phyloP scores from a whole-genome alignment of 2,113 vertebrate species.

The Condylura cristata region DNA sequence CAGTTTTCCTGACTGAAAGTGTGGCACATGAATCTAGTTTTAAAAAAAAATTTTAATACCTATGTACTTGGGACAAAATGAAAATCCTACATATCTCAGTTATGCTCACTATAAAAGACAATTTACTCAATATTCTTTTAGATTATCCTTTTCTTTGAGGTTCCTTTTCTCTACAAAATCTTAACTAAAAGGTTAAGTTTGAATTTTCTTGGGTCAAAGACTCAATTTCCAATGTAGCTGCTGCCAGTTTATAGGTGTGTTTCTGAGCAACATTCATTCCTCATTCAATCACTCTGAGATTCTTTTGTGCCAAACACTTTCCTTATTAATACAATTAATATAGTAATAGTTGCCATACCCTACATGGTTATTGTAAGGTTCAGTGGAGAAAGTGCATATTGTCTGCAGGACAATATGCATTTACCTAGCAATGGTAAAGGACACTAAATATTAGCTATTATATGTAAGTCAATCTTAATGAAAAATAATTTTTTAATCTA shows the following conservation, averaged over 20 bases:
- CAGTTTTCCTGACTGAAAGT: not conserved
- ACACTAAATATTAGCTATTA: not conserved
- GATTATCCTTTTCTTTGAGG: not conserved
- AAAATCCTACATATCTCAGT: not conserved
- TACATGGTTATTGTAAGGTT: not conserved
- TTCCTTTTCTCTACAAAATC: not conserved
- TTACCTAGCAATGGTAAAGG: not conserved
- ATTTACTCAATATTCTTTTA: not conserved
- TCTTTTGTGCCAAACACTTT: not conserved
- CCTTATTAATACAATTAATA: not conserved
- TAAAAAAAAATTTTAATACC: not conserved
- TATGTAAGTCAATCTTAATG: not conserved
- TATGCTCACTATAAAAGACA: not conserved
- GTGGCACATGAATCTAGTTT: not conserved
- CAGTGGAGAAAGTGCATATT: not conserved
- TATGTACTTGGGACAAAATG: not conserved
- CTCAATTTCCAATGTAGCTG: not conserved
- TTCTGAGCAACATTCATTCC: not conserved
- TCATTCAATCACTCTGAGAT: not conserved
- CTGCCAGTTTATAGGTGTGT: not conserved
- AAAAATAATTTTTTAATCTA: too few relatives aligned
- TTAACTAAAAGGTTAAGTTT: not conserved
- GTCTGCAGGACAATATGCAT: not conserved
- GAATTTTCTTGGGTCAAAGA: not conserved
- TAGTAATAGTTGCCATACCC: not conserved